These are phyloP conservation scores for Phalacrocorax pelagicus DNA, from an alignment of 2,113 vertebrate species.

Conservation along the genomic window DNA sequence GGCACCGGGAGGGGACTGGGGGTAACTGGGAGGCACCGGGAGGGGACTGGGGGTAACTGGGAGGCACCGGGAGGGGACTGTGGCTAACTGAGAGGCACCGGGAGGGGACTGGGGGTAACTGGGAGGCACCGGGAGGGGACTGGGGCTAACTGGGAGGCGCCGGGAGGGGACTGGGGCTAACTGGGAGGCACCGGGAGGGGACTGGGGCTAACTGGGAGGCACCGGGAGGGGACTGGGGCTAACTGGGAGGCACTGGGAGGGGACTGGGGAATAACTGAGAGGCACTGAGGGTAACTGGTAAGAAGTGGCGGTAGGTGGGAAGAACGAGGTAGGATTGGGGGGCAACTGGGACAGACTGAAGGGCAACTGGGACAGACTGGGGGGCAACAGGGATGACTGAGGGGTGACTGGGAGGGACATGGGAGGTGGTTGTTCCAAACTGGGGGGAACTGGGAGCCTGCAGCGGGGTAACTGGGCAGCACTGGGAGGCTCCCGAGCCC, in stretches of 20 bases:
- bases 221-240: neutral
- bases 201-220: neutral
- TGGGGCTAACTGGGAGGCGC: neutral
- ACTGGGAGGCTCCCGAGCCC: no score
- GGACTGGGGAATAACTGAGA: no score
- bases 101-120: neutral
- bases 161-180: neutral
- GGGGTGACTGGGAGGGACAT: neutral
- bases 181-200: no score
- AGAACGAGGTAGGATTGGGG: neutral
- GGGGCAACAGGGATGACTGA: neutral
- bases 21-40: no score
- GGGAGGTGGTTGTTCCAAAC: neutral
- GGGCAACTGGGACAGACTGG: neutral
- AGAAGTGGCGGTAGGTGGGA: neutral
- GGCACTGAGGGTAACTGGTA: neutral
- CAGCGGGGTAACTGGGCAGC: no score
- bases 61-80: neutral
- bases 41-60: no score
- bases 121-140: neutral
- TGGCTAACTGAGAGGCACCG: neutral
- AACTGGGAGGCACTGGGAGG: no score
- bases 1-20: neutral
- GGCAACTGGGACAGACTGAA: neutral
- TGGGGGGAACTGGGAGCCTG: neutral